Evolutionary conservation across 2,797 vertebrate species (phyloP), one percentile per base, ranked within the genome.

Genomic region (Chloroceryle amazona): DNA sequence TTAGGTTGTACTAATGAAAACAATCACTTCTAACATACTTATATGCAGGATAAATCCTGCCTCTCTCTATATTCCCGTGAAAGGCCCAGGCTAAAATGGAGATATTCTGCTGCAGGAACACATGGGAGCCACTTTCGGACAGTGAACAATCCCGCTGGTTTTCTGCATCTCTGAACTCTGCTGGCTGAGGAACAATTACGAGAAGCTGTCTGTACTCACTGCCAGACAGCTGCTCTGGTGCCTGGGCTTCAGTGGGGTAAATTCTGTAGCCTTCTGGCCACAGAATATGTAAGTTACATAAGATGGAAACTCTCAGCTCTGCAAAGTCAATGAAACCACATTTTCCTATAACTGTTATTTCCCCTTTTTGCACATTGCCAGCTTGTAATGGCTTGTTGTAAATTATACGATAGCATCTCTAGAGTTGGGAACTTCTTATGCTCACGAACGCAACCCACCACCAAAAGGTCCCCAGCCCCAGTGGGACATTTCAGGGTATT

Each of bases 291-390:
- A 41, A 57, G 39, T 96, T 94, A 90, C 93, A 80, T 95, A 96
- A 92, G 61, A 92, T 31, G 60, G 94, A 95, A 96, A 96, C 74
- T 79, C 91, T 90, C 90, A 86, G 80, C 91, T 93, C 74, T 95
- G 96, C 95, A 95, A 93, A 94, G 86, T 86, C 91, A 82, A 71
- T 10, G 81, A 89, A 97, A 94, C 94, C 93, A 61, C 93, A 82
- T 94, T 96, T 96, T 96, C 94, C 88, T 93, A 87, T 93, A 92
- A 90, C 78, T 1, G 71, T 66, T 90, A 66, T 93, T 97, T 95
- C 95, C 86, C 29, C 37, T 86, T 97, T 93, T 73, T 76, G 67
- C 52, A 58, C 2, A 5, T 62, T 54, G 61, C 86, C 44, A 47
- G 0, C 76, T 75, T 5, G 11, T 26, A 91, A 46, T 55, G 73